phyloP scores from a whole-genome alignment of 2,888 invertebrate species.

The Lochmaea crataegi region DNA sequence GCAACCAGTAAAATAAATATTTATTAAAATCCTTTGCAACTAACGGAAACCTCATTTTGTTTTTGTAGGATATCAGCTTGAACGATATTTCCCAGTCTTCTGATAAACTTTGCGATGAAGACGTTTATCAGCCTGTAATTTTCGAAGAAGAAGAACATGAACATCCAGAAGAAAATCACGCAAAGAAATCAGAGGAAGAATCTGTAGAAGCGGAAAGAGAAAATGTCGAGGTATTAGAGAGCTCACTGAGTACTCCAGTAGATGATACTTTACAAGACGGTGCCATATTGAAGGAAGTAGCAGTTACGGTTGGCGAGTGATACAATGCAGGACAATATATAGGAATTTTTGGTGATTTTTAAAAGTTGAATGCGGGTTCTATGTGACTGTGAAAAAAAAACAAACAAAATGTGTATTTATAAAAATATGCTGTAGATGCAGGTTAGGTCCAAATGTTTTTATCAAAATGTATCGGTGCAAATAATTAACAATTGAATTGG shows the following conservation, averaged over 20 bases:
- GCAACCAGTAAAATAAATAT: no score
- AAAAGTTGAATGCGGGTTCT: constrained; percentile 34
- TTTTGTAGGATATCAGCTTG: constrained; percentile 24
- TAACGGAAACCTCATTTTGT: background rate
- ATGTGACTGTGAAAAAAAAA: constrained; percentile 28
- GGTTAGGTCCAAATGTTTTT: constrained; percentile 18
- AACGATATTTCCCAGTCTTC: constrained; percentile 1
- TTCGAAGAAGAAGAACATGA: constrained; percentile 31
- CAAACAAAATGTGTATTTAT: constrained; percentile 28
- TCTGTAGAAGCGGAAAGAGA: background rate
- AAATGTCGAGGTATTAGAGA: constrained; percentile 12
- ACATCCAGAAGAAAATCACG: constrained; percentile 18
- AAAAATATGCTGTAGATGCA: constrained; percentile 3
- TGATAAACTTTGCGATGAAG: constrained; percentile 23
- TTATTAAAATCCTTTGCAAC: no score
- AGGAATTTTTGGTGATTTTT: constrained; percentile 34
- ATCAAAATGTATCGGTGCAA: no score
- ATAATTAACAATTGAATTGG: no score
- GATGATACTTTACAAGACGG: constrained; percentile 32
- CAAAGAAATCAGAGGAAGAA: background rate
- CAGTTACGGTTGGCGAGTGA: constrained; percentile 42
- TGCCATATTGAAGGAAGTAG: constrained; percentile 44
- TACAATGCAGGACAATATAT: constrained; percentile 9
- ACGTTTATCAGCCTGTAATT: constrained; percentile 21
- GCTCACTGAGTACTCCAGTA: constrained; percentile 22